Percentiles rank a stretch among this genome's conserved stretches.
phyloP scores from a whole-genome alignment of 2,888 invertebrate species.

The Cerceris rybyensis region DNA sequence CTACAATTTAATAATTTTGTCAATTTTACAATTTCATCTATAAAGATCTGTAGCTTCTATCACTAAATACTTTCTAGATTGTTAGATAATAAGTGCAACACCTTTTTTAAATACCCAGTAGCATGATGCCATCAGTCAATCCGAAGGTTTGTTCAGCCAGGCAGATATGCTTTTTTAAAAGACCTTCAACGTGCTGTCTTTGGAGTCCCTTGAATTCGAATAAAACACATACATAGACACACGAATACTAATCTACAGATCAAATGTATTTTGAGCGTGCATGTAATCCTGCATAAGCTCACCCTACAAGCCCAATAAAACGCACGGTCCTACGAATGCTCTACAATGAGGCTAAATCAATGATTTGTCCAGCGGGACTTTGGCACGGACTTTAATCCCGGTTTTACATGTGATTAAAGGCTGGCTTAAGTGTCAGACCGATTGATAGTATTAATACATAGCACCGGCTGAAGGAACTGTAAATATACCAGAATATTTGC shows the following conservation, averaged over 20 bases:
- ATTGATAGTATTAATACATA: constrained; percentile 52
- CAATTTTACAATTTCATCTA: background rate
- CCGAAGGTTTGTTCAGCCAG: background rate
- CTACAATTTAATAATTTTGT: background rate
- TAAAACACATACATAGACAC: constrained; percentile 36
- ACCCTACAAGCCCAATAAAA: constrained; percentile 70
- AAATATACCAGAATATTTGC: background rate
- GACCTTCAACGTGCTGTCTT: constrained; percentile 29
- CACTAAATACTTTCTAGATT: too few species aligned
- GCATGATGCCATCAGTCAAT: too few species aligned
- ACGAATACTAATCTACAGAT: constrained; percentile 53
- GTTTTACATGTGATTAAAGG: constrained; percentile 77
- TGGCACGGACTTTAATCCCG: constrained; percentile 69
- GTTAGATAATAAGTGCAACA: too few species aligned
- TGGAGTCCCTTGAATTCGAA: constrained; percentile 36
- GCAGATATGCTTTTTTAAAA: constrained; percentile 1
- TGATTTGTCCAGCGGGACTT: constrained; percentile 69
- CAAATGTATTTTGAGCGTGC: constrained; percentile 68
- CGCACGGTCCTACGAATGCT: constrained; percentile 54
- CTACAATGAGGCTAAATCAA: constrained; percentile 73
- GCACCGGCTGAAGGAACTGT: constrained; percentile 8
- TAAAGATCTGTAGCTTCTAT: too few species aligned
- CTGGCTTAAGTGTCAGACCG: constrained; percentile 67
- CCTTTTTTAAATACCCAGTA: too few species aligned
- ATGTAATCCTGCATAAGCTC: constrained; percentile 75